phyloP scores from a whole-genome alignment of 2,888 invertebrate species.

The Onchidella celtica region DNA sequence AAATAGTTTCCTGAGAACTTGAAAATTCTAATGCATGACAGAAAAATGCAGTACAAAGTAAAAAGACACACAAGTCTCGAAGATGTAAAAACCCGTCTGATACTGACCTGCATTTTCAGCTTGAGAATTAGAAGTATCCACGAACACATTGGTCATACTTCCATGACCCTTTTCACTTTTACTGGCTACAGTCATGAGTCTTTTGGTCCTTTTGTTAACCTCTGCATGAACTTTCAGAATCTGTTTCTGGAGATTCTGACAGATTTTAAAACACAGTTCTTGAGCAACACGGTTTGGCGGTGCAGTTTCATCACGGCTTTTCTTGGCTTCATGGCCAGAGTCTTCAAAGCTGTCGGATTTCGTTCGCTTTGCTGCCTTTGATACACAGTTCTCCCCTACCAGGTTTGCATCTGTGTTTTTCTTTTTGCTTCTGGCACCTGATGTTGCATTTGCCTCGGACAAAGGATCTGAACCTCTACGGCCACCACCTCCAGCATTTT shows the following conservation, averaged over 20 bases:
- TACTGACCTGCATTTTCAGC: too few species aligned
- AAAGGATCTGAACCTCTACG: conserved; percentile 33
- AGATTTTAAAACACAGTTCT: conserved; percentile 58
- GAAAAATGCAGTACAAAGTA: too few species aligned
- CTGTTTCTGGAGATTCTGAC: conserved; percentile 54
- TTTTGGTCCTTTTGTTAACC: conserved; percentile 50
- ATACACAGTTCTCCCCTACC: conserved; percentile 49
- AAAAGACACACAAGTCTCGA: too few species aligned
- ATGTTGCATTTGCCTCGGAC: conserved; percentile 14
- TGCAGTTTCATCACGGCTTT: conserved; percentile 45
- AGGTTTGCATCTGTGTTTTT: conserved; percentile 34
- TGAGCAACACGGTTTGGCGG: conserved; percentile 40
- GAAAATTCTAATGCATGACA: too few species aligned
- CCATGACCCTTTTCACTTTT: not conserved
- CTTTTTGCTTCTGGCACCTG: conserved; percentile 10
- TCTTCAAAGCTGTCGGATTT: conserved; percentile 45
- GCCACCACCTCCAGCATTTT: not conserved
- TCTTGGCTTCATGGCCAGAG: conserved; percentile 39
- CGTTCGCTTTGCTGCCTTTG: conserved; percentile 42
- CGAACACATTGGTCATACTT: too few species aligned
- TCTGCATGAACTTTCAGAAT: conserved; percentile 58
- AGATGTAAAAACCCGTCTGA: too few species aligned
- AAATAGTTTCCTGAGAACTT: too few species aligned
- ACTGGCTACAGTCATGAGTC: conserved; percentile 23
- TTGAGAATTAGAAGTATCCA: too few species aligned